Base-by-base conservation (phyloP, 1,140 invertebrate species). In the Lepeophtheirus salmonis region DNA sequence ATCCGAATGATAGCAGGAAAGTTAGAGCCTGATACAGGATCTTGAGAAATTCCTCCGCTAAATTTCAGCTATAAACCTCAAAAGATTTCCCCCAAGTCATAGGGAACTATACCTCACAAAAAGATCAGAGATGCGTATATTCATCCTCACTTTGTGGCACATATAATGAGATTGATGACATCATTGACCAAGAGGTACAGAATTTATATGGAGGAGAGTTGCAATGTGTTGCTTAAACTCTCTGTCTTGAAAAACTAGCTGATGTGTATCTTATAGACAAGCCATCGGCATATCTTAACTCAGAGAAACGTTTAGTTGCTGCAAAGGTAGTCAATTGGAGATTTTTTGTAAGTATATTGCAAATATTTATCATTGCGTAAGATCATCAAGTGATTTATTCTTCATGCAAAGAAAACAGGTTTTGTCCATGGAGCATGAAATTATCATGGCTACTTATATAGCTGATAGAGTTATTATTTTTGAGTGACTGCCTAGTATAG, bases 351-450 rank as follows among this genome's bases (percentile, higher is more conserved):
- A n/a, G n/a, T n/a, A n/a, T n/a, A n/a, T n/a, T n/a, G n/a, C n/a
- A n/a, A n/a, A n/a, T 41, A 10, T 41, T 41, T n/a, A 6, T n/a
- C n/a, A 10, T n/a, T 41, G 30, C 30, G 6, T 41, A 10, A 30
- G 18, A 41, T 62, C 12, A 56, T 67, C 52, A 70, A 58, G 68
- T 95, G 92, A 65, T 98, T 96, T 70, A 96, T 99, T 72, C 76
- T 99, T 41, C 95, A 99, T 69, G 89, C 95, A 0, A 99, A 99
- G 75, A 95, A 97, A 71, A 99, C 95, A 22, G 96, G 92, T 23
- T 99, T 99, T 73, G 84, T 99, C 23, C n/a, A 96, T 99, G 0
- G 96, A 99, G 79, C 96, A 99, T 81, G 96, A 99, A 79, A 98
- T 98, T 69, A 99, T 99, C 58, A 99, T 99, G 96, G 92, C 94